Evolutionary conservation across 2,888 invertebrate species (phyloP), one percentile per base, ranked within the genome.

Genomic region (Hydroisotoma schaefferi): DNA sequence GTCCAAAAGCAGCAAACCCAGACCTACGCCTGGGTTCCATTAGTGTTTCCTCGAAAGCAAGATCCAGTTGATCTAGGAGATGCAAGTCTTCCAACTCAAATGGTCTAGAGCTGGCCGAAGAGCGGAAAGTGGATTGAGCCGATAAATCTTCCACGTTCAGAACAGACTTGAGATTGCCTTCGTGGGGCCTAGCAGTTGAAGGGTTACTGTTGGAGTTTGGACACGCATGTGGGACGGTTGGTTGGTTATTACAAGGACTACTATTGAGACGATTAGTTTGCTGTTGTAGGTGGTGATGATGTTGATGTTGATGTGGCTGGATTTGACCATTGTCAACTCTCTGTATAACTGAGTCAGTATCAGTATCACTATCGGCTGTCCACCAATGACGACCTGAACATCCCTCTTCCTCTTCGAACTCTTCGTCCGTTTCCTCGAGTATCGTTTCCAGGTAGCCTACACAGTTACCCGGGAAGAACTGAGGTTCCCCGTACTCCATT

Each of bases 391-490:
- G 68, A 67, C 71, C 72, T 60, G 71, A 71, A 65, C 73, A 70
- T 58, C 69, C 73, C 62, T 71, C 73, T 65, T 72, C 69, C 55
- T 73, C 72, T 43, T 67, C 65, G 57, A 60, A 65, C 59, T 72
- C 72, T 56, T 72, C 72, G 61, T 72, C 70, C 66, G 67, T 67
- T 47, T 71, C 71, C 66, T 72, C 72, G 59, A 70, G 68, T 73
- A 73, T 73, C 73, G 73, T 73, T 70, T 73, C 73, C 61, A 73
- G 72, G 68, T 72, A 72, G 61, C 72, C 63, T 65, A 68, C 67
- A 59, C 70, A 69, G 67, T 67, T 72, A 69, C 70, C 70, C 38
- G 66, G 63, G 59, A 67, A 65, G 60, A 69, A 67, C 68, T 71
- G 72, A 38, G 70, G 67, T 59, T 71, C 72, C 64, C 68, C 70